Evolutionary conservation across 2,888 invertebrate genomes (phyloP).

Genomic region (Orchesellides sinensis): DNA sequence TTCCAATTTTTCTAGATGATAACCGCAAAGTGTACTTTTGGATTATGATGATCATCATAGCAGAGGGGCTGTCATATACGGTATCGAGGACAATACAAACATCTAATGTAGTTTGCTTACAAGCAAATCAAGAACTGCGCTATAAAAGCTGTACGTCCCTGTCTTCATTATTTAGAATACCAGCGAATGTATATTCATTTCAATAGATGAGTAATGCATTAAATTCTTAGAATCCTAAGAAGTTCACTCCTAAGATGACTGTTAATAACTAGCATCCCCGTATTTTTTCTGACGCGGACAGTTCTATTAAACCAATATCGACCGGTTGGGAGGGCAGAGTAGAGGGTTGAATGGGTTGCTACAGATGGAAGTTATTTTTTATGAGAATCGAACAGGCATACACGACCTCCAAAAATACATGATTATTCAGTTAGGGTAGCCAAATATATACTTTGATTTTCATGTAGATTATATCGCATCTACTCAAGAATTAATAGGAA

Average conservation of each 20-base stretch:
- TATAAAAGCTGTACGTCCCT: too few species aligned
- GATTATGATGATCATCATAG: constrained; percentile 20
- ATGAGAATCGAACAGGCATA: constrained; percentile 17
- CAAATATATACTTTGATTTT: neutral
- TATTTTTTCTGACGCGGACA: constrained; percentile 2
- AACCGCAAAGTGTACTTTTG: constrained; percentile 43
- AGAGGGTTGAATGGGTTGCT: constrained; percentile 7
- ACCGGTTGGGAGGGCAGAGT: constrained; percentile 18
- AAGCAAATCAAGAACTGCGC: neutral
- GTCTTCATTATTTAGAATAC: too few species aligned
- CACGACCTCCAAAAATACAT: too few species aligned
- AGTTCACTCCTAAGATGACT: too few species aligned
- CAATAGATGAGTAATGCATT: neutral
- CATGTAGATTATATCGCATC: neutral
- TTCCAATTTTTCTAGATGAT: constrained; percentile 25
- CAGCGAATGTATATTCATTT: neutral
- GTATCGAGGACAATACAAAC: neutral
- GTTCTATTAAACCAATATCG: constrained; percentile 23
- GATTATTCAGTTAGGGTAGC: neutral
- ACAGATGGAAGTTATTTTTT: constrained; percentile 45
- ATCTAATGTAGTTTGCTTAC: neutral
- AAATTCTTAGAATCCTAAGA: too few species aligned
- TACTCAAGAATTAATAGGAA: neutral
- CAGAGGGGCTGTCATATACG: constrained; percentile 43
- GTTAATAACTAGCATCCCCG: too few species aligned